Base-by-base conservation (phyloP, 30 jellyfish, hydroid and myxozoan genomes). In the Haliclystus octoradiatus region DNA sequence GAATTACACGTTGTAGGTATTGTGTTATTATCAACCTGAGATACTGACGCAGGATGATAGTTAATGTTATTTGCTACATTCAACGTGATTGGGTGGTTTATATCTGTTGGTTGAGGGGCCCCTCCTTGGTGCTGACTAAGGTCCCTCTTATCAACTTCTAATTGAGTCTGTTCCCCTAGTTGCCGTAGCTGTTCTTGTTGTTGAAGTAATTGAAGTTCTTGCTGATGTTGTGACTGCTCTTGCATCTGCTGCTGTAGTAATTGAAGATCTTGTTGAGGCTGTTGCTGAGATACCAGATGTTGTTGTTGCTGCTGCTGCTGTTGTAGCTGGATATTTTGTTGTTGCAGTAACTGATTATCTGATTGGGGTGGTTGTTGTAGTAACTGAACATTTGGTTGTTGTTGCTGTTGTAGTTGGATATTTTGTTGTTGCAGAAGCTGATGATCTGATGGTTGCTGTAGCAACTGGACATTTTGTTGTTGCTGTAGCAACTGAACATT, bases 191-290 rank as follows among this genome's bases (percentile, higher is more conserved):
- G 60, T 47, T 47, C 15, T 47, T 9, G n/a, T 47, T 47, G 60
- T 9, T 47, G 60, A 13, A 9, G 60, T 13, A 9, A 9, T 47
- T 13, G 60, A n/a, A n/a, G 60, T 47, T 47, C 15, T 47, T n/a
- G 13, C n/a, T 47, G 60, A 47, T 47, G 13, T n/a, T 47, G 60
- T 13, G 13, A 9, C n/a, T 47, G 60, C 60, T 47, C 15, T 47
- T 47, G 60, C 60, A 47, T n/a, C n/a, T 47, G 15, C 60, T 47
- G 60, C 15, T 47, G 13, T 47, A n/a, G n/a, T 47, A n/a, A 47
- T 57, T 57, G 77, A 9, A 30, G 77, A 2, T 31, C 71, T 3
- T 7, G 69, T 71, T 66, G 77, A 3, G 12, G 26, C 73, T 33
- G 71, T 34, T 66, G 74, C 77, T 28, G 73, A 2, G 2, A 5